Percentiles rank a stretch among this genome's conserved stretches.
Conservation (phyloP, 2,888 invertebrate genomes). For the Napeogenes inachia region DNA sequence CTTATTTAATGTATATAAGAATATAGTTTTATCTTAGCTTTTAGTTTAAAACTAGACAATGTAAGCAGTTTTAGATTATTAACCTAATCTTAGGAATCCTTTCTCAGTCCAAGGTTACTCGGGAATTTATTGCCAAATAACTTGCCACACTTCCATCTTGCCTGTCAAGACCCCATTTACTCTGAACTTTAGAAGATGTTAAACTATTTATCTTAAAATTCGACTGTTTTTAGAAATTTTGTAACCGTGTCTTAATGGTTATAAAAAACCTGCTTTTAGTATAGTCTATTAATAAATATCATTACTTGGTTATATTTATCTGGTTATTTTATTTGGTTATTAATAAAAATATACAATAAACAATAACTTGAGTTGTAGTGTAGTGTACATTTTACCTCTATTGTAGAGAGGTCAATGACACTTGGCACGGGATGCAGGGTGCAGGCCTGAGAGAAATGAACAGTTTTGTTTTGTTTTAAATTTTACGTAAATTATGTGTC, state of each 20-base stretch:
- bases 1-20: too few relatives aligned
- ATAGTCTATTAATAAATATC: too few relatives aligned
- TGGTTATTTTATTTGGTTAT: too few relatives aligned
- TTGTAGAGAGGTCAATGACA: constrained; percentile 37
- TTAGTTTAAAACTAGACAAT: not conserved
- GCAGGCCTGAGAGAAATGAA: constrained; percentile 23
- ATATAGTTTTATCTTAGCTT: not conserved
- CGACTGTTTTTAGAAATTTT: too few relatives aligned
- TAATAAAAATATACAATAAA: constrained; percentile 13
- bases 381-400: constrained; percentile 20
- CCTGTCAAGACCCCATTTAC: not conserved
- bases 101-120: not conserved
- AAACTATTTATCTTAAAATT: not conserved
- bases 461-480: constrained; percentile 25
- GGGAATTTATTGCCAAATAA: constrained; percentile 1
- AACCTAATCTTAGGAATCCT: constrained; percentile 1
- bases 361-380: constrained; percentile 6
- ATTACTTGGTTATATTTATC: too few relatives aligned
- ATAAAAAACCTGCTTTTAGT: too few relatives aligned
- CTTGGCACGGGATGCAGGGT: constrained; percentile 38
- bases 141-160: not conserved
- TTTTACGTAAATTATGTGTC: constrained; percentile 9
- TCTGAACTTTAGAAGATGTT: not conserved
- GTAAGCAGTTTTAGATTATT: not conserved
- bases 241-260: too few relatives aligned